These are phyloP conservation scores for Esox masquinongy DNA, from an alignment of 2,797 vertebrate species.

Conservation along the genomic window DNA sequence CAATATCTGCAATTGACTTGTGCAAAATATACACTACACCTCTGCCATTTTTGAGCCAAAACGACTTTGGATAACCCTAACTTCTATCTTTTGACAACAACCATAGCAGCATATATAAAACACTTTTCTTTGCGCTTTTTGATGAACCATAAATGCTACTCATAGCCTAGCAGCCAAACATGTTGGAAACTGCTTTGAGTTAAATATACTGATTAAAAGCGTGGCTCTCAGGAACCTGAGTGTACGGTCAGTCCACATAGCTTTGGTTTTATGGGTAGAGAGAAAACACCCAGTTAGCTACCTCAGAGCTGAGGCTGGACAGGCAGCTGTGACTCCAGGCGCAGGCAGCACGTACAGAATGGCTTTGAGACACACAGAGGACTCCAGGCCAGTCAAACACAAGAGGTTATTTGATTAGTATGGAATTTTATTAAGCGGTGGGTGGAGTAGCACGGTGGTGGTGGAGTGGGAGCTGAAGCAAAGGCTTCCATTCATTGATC, in stretches of 20 bases:
- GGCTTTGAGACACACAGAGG: slow-evolving; percentile 64
- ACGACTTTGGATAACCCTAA: too few species aligned
- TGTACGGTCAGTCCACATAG: slow-evolving; percentile 69
- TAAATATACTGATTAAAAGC: slow-evolving; percentile 65
- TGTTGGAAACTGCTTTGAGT: slow-evolving; percentile 61
- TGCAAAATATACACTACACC: too few species aligned
- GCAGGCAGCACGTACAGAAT: slow-evolving; percentile 48
- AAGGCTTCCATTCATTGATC: slow-evolving; percentile 81
- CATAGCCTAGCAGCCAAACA: slow-evolving; percentile 60
- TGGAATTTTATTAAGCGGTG: slow-evolving; percentile 84
- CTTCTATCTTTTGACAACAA: slow-evolving; percentile 13
- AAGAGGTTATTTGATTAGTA: slow-evolving; percentile 85
- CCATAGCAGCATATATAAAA: slow-evolving; percentile 44
- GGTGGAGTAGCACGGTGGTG: slow-evolving; percentile 65
- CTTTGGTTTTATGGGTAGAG: slow-evolving; percentile 75
- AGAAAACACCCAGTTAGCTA: slow-evolving; percentile 72
- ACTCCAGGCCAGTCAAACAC: slow-evolving; percentile 74
- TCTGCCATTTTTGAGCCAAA: too few species aligned
- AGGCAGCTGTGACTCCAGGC: slow-evolving; percentile 41
- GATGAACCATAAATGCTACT: slow-evolving; percentile 59
- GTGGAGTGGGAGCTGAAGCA: slow-evolving; percentile 64
- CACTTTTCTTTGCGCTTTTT: slow-evolving; percentile 60
- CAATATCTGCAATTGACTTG: too few species aligned
- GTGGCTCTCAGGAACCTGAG: slow-evolving; percentile 71
- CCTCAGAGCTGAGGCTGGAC: slow-evolving; percentile 68